These are phyloP conservation scores for Sminthurinus aureus DNA, from an alignment of 2,888 invertebrate genomes.

Conservation along the genomic window DNA sequence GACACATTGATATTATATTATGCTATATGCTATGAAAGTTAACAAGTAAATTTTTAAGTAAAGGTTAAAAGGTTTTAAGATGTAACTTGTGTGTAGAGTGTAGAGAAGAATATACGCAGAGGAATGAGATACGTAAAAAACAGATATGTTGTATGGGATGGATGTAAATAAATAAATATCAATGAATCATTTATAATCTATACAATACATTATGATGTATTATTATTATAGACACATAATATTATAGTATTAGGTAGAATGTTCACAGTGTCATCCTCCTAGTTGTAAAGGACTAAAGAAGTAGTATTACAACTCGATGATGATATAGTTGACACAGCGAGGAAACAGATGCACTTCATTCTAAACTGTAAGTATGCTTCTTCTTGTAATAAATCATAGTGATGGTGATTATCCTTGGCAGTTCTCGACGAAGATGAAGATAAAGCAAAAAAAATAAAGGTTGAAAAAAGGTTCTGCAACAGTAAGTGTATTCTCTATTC, in stretches of 20 bases:
- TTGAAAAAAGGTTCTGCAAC: slow-evolving; percentile 21
- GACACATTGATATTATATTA: neutral
- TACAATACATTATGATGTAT: too few relatives aligned
- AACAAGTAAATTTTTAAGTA: neutral
- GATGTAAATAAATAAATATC: neutral
- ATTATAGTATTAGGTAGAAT: neutral
- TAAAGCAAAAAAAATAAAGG: slow-evolving; percentile 19
- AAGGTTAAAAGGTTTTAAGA: slow-evolving; percentile 22
- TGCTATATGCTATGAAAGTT: neutral
- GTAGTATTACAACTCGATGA: neutral
- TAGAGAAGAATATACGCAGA: too few relatives aligned
- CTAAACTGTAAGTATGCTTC: slow-evolving; percentile 8
- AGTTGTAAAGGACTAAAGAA: neutral
- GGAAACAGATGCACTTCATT: slow-evolving; percentile 42
- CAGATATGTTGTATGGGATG: neutral
- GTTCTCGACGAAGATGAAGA: slow-evolving; percentile 30
- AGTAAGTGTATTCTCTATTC: too few relatives aligned
- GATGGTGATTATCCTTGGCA: slow-evolving; percentile 40
- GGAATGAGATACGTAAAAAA: too few relatives aligned
- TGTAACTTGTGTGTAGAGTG: too few relatives aligned
- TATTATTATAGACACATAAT: neutral
- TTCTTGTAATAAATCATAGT: slow-evolving; percentile 35
- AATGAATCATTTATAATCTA: too few relatives aligned
- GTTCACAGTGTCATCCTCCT: too few relatives aligned
- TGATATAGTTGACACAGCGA: slow-evolving; percentile 12